phyloP scores from a whole-genome alignment of 2,113 vertebrate species.

The Catagonus wagneri region DNA sequence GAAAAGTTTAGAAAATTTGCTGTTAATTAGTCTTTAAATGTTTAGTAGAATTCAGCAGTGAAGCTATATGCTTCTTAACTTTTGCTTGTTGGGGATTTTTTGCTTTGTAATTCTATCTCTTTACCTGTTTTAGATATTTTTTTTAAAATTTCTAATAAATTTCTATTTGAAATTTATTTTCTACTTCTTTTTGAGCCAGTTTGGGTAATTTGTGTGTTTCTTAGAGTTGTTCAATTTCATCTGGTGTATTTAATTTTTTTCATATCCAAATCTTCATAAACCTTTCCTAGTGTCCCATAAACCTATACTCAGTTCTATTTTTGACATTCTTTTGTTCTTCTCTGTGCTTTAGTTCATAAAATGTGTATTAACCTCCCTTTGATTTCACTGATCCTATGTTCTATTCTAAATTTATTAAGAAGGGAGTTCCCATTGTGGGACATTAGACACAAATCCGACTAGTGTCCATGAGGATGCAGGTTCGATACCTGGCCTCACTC shows the following conservation, averaged over 20 bases:
- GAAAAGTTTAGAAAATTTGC: not conserved
- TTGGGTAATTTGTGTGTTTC: not conserved
- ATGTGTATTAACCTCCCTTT: not conserved
- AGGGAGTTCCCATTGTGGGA: too few relatives aligned
- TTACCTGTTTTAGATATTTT: not conserved
- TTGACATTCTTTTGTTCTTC: not conserved
- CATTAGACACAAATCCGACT: too few relatives aligned
- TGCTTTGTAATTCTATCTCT: not conserved
- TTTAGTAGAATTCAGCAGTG: not conserved
- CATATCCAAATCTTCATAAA: not conserved
- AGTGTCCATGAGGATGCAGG: too few relatives aligned
- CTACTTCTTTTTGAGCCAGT: not conserved
- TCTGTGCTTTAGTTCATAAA: not conserved
- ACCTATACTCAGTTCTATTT: not conserved
- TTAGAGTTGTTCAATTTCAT: not conserved
- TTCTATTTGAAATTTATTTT: not conserved
- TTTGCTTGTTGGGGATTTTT: not conserved
- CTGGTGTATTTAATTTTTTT: not conserved
- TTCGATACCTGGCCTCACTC: too few relatives aligned
- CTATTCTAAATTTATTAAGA: too few relatives aligned
- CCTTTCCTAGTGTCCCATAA: not conserved
- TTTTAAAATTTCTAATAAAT: too few relatives aligned
- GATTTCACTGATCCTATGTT: not conserved
- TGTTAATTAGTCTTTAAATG: not conserved
- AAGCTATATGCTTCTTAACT: not conserved